A percentile compares a stretch with the other conserved stretches of the same genome.
These are phyloP conservation scores for Pollachius pollachius DNA, from an alignment of 2,113 vertebrate species.

Conservation along the genomic window DNA sequence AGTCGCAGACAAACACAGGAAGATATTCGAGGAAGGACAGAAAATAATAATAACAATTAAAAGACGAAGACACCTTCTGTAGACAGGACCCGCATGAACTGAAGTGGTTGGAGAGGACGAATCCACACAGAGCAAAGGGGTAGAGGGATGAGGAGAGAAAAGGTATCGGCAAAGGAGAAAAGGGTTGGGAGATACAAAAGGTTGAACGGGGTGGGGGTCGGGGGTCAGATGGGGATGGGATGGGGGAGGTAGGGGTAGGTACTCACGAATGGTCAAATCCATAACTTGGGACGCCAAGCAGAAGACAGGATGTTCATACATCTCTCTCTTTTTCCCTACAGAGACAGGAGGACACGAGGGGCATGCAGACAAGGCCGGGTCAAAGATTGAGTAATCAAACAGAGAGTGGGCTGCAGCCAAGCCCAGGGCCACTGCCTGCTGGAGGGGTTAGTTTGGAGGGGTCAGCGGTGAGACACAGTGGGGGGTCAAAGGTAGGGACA, in stretches of 20 bases:
- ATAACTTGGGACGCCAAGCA: constrained; percentile 99
- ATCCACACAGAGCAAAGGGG: constrained; percentile 60
- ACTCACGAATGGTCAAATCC: constrained; percentile 99
- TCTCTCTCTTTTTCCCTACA: constrained; percentile 99
- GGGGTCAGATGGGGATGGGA: constrained; percentile 72
- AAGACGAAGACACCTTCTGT: constrained; percentile 74
- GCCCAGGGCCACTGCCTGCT: neutral
- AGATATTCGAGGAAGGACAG: constrained; percentile 43
- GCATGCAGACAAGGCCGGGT: constrained; percentile 91
- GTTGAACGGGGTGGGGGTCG: neutral
- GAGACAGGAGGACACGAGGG: constrained; percentile 87
- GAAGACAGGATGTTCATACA: constrained; percentile 99
- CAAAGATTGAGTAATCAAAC: constrained; percentile 65
- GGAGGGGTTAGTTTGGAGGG: neutral
- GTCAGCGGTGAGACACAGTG: too few relatives aligned
- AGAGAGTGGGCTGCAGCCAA: constrained; percentile 19
- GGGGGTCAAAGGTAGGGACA: too few relatives aligned
- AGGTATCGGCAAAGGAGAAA: too few relatives aligned
- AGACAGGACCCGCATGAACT: constrained; percentile 48
- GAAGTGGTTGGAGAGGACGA: neutral
- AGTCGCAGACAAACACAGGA: constrained; percentile 85
- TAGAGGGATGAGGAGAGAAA: too few relatives aligned
- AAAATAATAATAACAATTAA: constrained; percentile 73
- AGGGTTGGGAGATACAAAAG: constrained; percentile 54
- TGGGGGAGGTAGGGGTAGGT: constrained; percentile 78